Base-by-base conservation (phyloP, 1,140 invertebrate genomes). In the Chelonus insularis region DNA sequence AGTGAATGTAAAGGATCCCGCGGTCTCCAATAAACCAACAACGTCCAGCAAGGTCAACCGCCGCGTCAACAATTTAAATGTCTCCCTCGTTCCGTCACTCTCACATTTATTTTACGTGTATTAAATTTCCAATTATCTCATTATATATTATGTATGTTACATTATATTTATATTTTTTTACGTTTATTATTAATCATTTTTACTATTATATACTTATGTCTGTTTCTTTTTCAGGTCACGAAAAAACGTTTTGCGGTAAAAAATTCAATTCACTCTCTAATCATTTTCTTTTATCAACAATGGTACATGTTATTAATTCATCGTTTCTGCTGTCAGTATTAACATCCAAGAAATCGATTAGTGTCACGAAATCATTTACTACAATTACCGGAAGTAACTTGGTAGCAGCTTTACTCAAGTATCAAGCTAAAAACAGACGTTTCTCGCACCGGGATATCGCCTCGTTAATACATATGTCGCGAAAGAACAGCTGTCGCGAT, bases 401-500 rank as follows among this genome's bases (percentile, higher is more conserved):
- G 29, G 12, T 57, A 14, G 39, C 23, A 54, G 23, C 18, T 14
- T 14, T 8, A 18, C 12, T 43, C 18, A 1, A 16, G 41, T 43
- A 43, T 18, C 12, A 43, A 18, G 50, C 32, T 21, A 52, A 2
- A 23, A 11, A 48, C 21, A 29, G 23, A 20, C 41, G 14, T 43
- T 48, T 23, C 23, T 48, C 45, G 5, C 45, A 23, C 45, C 21
- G 21, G 11, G 11, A 23, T 48, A 48, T 48, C 45, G 45, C 18
- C 21, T 48, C 18, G 20, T 3, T 29, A 18, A 11, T 52, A 12
- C n/a, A 32, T 36, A 36, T 52, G 25, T 52, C 32, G 23, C 11
- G 18, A 25, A 32, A 21, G 16, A 60, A 60, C 58, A 60, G 47
- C 48, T 60, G 56, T 60, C 47, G 20, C 58, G 29, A 60, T 50